These are phyloP conservation scores for Macroteleia sp. DNA, from an alignment of 2,888 invertebrate genomes.

Conservation along the genomic window DNA sequence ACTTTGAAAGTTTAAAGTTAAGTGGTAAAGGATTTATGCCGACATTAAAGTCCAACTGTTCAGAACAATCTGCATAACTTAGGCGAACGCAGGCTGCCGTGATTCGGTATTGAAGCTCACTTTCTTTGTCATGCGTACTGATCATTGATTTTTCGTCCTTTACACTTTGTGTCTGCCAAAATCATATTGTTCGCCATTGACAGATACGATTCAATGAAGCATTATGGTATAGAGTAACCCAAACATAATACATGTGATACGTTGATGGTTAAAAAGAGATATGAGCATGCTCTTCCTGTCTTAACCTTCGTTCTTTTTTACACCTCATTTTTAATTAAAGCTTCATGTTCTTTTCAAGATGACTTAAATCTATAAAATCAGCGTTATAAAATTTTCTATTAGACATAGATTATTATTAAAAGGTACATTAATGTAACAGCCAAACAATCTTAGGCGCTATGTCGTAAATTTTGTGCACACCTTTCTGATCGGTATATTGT, in stretches of 20 bases:
- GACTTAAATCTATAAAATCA: constrained; percentile 9
- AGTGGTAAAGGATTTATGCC: constrained; percentile 82
- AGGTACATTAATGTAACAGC: constrained; percentile 6
- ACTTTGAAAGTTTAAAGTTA: constrained; percentile 80
- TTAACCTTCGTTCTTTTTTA: too few species aligned
- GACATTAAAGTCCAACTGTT: constrained; percentile 82
- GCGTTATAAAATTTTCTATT: constrained; percentile 13
- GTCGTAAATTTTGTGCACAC: constrained; percentile 41
- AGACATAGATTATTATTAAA: constrained; percentile 9
- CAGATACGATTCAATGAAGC: constrained; percentile 80
- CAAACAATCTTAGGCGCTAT: constrained; percentile 2
- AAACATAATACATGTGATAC: constrained; percentile 33
- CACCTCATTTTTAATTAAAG: too few species aligned
- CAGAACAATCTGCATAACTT: constrained; percentile 82
- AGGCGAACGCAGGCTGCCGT: constrained; percentile 71
- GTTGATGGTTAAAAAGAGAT: too few species aligned
- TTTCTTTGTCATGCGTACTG: constrained; percentile 51
- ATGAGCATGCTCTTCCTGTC: too few species aligned
- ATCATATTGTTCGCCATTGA: constrained; percentile 77
- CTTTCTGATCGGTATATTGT: constrained; percentile 35
- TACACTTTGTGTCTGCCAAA: constrained; percentile 51
- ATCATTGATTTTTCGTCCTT: constrained; percentile 13
- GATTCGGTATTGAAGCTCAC: constrained; percentile 65
- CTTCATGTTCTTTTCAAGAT: too few species aligned
- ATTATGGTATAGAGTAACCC: constrained; percentile 65